Conservation (phyloP, 2,888 invertebrate genomes). For the Saturnia japonica region DNA sequence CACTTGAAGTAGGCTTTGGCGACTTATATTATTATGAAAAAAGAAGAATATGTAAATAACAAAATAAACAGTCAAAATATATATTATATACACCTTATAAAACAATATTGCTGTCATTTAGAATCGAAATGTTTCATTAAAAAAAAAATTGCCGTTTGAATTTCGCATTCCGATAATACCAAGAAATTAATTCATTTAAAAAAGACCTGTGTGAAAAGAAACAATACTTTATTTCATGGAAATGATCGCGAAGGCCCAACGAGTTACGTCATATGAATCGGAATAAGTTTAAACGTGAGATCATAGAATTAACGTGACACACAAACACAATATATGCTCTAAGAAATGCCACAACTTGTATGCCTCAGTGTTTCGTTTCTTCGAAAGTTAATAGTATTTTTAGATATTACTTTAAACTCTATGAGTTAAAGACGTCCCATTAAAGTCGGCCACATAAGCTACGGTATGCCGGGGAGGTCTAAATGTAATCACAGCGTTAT, state of each 20-base stretch:
- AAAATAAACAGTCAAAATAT: too few species aligned
- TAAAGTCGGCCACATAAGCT: too few species aligned
- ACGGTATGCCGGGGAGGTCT: too few species aligned
- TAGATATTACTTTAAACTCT: slow-evolving; percentile 3
- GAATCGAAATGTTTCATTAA: not conserved
- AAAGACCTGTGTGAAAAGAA: not conserved
- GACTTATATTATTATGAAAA: too few species aligned
- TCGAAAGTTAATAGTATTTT: slow-evolving; percentile 4
- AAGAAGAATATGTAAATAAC: too few species aligned
- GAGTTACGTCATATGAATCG: slow-evolving; percentile 32
- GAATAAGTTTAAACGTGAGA: slow-evolving; percentile 23
- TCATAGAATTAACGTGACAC: slow-evolving; percentile 15
- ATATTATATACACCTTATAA: too few species aligned
- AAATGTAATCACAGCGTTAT: too few species aligned
- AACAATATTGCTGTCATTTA: too few species aligned
- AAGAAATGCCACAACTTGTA: slow-evolving; percentile 18
- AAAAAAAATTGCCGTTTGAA: not conserved
- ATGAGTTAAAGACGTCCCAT: not conserved
- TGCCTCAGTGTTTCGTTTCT: not conserved
- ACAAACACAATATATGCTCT: slow-evolving; percentile 4
- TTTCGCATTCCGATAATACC: not conserved
- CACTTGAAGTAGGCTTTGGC: too few species aligned
- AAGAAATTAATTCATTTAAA: not conserved
- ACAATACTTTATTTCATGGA: slow-evolving; percentile 12
- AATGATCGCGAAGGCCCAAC: slow-evolving; percentile 24